Base-by-base conservation (phyloP, 2,888 invertebrate species). In the Arge pagana region DNA sequence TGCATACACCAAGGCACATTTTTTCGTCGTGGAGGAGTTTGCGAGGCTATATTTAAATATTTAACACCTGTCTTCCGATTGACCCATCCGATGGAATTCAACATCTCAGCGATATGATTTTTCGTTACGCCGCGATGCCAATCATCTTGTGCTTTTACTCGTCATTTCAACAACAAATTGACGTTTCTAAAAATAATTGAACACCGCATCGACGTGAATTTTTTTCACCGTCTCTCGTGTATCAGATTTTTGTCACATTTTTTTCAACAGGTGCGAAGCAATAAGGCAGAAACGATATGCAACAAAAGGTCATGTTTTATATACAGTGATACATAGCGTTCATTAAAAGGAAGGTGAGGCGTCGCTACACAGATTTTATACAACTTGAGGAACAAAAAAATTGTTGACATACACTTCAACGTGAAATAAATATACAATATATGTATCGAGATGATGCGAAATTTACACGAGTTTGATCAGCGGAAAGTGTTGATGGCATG, bases 401-500 rank as follows among this genome's bases (percentile, higher is more conserved):
- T 21, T n/a, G 11, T 19, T n/a, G 15, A 48, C 39, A 3, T 28
- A 31, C 36, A 11, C 35, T 53, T 54, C 48, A 50, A 40, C 19
- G 52, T 52, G 48, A 26, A 26, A 8, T 26, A 30, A 19, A 15
- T 42, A 45, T 45, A 5, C 8, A 15, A 35, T 45, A 13, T 33
- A 15, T 33, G n/a, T 33, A 21, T n/a, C n/a, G n/a, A 8, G 13
- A 45, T 8, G 19, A 30, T 7, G 23, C 19, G 30, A 19, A 42
- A 30, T 42, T 11, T 33, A 74, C 52, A 64, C 61, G 48, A 84
- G 71, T 81, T 93, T 96, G 54, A 96, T 93, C 49, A 95, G 87
- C 51, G 96, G 95, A 77, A 94, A 96, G 77, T 93, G 89, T 73
- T 87, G 87, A 78, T 95, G 94, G 65, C 85, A 84, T 33, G 89